Evolutionary conservation across 2,888 invertebrate species (phyloP), one percentile per base, ranked within the genome.

Genomic region (Lordiphosa andalusiaca): DNA sequence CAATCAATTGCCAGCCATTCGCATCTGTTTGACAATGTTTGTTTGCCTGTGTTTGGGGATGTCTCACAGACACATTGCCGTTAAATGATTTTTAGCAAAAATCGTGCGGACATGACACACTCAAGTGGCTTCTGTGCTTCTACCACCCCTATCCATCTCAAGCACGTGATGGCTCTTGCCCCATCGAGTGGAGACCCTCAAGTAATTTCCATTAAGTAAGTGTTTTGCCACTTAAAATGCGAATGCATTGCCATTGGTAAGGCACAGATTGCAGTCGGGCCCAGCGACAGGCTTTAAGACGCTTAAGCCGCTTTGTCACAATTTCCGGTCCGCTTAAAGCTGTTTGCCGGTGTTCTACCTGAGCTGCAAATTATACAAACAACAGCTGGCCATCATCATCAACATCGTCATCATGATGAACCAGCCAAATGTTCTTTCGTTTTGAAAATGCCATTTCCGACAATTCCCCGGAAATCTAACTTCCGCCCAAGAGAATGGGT

Each of bases 1-100:
- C 76, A 83, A 80, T 80, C 84, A 77, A 77, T 80, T 80, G 73
- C 52, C 71, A 60, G 61, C 67, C 64, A 62, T 75, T 69, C 65
- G 61, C 58, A 67, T 77, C 67, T 66, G 53, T 55, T n/a, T 49
- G 4, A 37, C 21, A 38, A 48, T 65, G 49, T 59, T 54, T 65
- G 49, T 56, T 54, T 71, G 55, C 12, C 12, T 35, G 35, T 56
- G 53, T 47, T 12, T 59, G 57, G 40, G 63, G 54, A 63, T 62
- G 54, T 72, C 80, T 83, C 62, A 46, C 67, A 77, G 61, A 63
- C 76, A 83, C 83, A 80, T 63, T 64, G 73, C 61, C 62, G 75
- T 75, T 84, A 80, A 80, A 84, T 84, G 84, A 80, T 84, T 84
- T 82, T 84, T 78, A 82, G 80, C 73, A 80, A 82, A 78, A 81